Percentiles rank a stretch among this genome's conserved stretches.
Evolutionary conservation across 1,140 invertebrate genomes (phyloP).

Genomic region (Antheraea pernyi): DNA sequence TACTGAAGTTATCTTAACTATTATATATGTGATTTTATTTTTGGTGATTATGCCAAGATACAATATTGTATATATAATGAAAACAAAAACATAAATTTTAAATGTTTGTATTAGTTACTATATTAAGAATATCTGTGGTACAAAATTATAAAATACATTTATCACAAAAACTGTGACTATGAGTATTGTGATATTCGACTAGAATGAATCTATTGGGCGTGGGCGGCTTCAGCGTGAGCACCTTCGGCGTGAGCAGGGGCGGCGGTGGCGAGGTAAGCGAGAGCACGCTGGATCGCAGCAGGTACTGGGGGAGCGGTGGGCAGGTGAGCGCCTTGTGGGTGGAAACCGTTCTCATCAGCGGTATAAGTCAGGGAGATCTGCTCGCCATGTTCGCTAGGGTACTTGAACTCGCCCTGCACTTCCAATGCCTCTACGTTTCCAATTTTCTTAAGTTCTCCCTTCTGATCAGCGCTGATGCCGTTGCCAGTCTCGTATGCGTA

Average conservation of each 20-base stretch:
- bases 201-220: slow-evolving; percentile 28
- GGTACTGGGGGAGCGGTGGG: slow-evolving; percentile 83
- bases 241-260: slow-evolving; percentile 46
- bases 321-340: slow-evolving; percentile 81
- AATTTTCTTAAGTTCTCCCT: slow-evolving; percentile 83
- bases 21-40: too few species aligned
- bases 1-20: too few species aligned
- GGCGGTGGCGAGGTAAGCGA: slow-evolving; percentile 76
- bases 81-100: too few species aligned
- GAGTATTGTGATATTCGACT: slow-evolving; percentile 31
- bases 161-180: slow-evolving; percentile 36
- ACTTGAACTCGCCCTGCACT: slow-evolving; percentile 83
- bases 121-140: slow-evolving; percentile 14
- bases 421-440: slow-evolving; percentile 79
- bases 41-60: too few species aligned
- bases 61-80: too few species aligned
- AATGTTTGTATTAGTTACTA: too few species aligned
- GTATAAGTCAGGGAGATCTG: slow-evolving; percentile 55
- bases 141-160: slow-evolving; percentile 34
- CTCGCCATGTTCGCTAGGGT: slow-evolving; percentile 83
- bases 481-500: slow-evolving; percentile 82
- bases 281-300: slow-evolving; percentile 69
- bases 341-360: slow-evolving; percentile 84
- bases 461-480: slow-evolving; percentile 86
- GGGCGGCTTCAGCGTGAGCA: background rate